Conservation (phyloP, 1,140 invertebrate species). For the Drosophila tristis region DNA sequence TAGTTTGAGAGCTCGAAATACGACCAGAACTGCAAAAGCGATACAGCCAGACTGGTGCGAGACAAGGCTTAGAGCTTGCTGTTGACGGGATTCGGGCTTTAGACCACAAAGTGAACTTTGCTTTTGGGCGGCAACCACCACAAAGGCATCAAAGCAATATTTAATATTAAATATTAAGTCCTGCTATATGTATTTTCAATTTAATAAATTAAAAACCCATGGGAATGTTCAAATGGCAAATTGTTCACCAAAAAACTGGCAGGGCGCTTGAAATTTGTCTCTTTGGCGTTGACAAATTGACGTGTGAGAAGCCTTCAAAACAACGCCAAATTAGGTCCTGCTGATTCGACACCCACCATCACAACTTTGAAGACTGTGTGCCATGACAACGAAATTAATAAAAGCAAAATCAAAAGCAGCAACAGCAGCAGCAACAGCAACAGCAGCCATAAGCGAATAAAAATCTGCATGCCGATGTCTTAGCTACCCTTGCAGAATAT, state of each 20-base stretch:
- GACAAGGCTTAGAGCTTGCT: conserved; percentile 1
- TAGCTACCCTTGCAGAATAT: too few species aligned
- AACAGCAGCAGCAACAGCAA: conserved; percentile 24
- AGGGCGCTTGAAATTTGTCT: conserved; percentile 15
- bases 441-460: conserved; percentile 9
- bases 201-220: not conserved
- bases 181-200: not conserved
- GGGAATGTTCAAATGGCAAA: conserved; percentile 11
- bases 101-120: too few species aligned
- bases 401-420: conserved; percentile 37
- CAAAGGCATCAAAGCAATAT: too few species aligned
- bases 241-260: not conserved
- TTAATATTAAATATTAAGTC: too few species aligned
- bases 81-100: not conserved
- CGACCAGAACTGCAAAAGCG: conserved; percentile 14
- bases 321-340: conserved; percentile 46
- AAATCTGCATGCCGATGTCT: too few species aligned
- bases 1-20: conserved; percentile 73
- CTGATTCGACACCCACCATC: conserved; percentile 46
- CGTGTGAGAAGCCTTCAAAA: conserved; percentile 53
- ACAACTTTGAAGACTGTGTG: conserved; percentile 46
- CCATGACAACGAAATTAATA: conserved; percentile 74
- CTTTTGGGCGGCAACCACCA: too few species aligned
- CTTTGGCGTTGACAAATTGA: conserved; percentile 26
- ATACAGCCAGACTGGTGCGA: conserved; percentile 6